Conservation (phyloP, 2,113 vertebrate species). For the Cynopterus brachyotis region DNA sequence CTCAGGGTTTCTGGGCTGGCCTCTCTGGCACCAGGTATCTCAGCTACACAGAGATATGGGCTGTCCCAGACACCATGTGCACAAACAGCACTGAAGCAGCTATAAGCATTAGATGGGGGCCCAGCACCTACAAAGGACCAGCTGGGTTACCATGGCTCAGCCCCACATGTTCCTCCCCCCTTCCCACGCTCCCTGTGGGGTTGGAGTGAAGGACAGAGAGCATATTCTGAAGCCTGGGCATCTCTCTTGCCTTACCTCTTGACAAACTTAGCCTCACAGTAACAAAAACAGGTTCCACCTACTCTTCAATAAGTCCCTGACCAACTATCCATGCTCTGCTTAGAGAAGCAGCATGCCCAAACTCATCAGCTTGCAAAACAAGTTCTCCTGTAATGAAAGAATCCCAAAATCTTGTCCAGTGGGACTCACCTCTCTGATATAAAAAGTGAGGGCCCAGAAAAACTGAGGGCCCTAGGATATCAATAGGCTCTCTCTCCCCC, state of each 20-base stretch:
- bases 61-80: not conserved
- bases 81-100: not conserved
- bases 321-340: not conserved
- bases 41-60: not conserved
- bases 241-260: not conserved
- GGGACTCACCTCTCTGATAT: not conserved
- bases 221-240: not conserved
- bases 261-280: not conserved
- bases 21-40: not conserved
- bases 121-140: not conserved
- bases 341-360: not conserved
- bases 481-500: not conserved
- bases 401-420: not conserved
- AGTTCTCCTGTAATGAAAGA: not conserved
- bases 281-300: not conserved
- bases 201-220: not conserved
- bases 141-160: no score
- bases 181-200: no score
- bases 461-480: not conserved
- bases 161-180: no score
- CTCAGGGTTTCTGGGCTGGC: not conserved
- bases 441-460: not conserved
- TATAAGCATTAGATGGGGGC: not conserved
- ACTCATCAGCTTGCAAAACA: not conserved
- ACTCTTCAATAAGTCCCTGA: not conserved